Evolutionary conservation across 2,888 invertebrate genomes (phyloP).

Genomic region (Lycophotia porphyrea): DNA sequence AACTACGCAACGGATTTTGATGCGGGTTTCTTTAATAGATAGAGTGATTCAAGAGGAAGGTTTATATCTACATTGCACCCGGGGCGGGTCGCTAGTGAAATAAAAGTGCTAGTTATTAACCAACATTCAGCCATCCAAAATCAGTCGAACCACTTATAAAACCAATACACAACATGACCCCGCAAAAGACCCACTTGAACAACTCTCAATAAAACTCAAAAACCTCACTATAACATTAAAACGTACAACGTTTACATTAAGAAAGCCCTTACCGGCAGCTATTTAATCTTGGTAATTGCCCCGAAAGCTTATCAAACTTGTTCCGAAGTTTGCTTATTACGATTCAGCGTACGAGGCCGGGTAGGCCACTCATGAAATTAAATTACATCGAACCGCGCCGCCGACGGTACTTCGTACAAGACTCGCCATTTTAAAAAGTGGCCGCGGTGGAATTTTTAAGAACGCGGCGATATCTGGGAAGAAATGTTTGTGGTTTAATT

Average conservation of each 20-base stretch:
- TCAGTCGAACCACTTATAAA: background rate
- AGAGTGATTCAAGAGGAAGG: too few relatives aligned
- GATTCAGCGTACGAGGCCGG: slow-evolving; percentile 77
- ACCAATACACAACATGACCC: slow-evolving; percentile 10
- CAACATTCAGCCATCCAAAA: background rate
- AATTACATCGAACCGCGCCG: slow-evolving; percentile 81
- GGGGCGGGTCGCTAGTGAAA: too few relatives aligned
- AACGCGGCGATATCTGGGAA: slow-evolving; percentile 35
- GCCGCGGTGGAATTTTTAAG: slow-evolving; percentile 51
- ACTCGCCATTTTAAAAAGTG: slow-evolving; percentile 80
- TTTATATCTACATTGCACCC: too few relatives aligned
- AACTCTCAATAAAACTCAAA: slow-evolving; percentile 51
- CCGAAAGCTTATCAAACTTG: slow-evolving; percentile 84
- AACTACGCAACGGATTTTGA: too few relatives aligned
- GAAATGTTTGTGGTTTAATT: slow-evolving; percentile 7
- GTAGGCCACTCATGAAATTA: slow-evolving; percentile 86
- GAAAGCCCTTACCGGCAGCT: slow-evolving; percentile 69
- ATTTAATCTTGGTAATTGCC: slow-evolving; percentile 82
- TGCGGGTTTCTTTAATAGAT: too few relatives aligned
- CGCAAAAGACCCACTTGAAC: slow-evolving; percentile 17
- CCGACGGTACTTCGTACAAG: slow-evolving; percentile 72
- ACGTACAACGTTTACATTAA: slow-evolving; percentile 66
- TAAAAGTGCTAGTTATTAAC: background rate
- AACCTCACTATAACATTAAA: slow-evolving; percentile 58
- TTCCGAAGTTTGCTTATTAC: slow-evolving; percentile 83